Evolutionary conservation across 2,113 vertebrate genomes (phyloP).

Genomic region (Merops nubicus): DNA sequence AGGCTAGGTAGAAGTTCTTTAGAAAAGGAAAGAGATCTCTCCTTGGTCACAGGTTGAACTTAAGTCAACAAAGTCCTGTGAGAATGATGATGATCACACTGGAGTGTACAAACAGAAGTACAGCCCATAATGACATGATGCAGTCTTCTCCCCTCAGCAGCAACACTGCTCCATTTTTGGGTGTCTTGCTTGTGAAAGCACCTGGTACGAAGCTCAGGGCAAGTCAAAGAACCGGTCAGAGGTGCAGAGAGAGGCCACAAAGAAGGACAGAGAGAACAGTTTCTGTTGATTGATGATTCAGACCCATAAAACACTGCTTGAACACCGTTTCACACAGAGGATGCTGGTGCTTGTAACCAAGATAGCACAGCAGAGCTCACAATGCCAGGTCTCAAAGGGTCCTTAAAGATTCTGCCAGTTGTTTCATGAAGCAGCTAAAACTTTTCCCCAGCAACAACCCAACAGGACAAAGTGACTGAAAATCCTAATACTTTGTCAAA

Average conservation of each 20-base stretch:
- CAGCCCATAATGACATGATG: fast-evolving
- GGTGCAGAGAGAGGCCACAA: background rate
- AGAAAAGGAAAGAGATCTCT: background rate
- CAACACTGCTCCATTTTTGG: background rate
- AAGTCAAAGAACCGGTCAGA: background rate
- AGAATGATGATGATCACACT: background rate
- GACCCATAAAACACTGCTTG: background rate
- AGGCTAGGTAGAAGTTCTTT: background rate
- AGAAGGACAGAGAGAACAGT: background rate
- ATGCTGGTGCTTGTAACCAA: background rate
- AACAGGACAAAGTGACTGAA: background rate
- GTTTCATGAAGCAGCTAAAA: background rate
- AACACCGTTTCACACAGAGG: background rate
- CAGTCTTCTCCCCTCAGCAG: background rate
- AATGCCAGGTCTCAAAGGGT: background rate
- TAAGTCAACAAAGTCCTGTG: background rate
- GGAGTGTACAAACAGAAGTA: background rate
- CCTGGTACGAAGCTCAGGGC: background rate
- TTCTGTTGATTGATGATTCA: background rate
- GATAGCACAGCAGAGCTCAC: background rate
- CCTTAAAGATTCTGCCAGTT: background rate
- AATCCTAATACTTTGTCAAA: background rate
- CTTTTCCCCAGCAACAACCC: background rate
- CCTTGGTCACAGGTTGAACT: background rate
- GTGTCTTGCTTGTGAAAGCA: background rate